A percentile compares a stretch with the other conserved stretches of the same genome.
These are phyloP conservation scores for Mungos mungo DNA, from an alignment of 2,113 vertebrate genomes.

Conservation along the genomic window DNA sequence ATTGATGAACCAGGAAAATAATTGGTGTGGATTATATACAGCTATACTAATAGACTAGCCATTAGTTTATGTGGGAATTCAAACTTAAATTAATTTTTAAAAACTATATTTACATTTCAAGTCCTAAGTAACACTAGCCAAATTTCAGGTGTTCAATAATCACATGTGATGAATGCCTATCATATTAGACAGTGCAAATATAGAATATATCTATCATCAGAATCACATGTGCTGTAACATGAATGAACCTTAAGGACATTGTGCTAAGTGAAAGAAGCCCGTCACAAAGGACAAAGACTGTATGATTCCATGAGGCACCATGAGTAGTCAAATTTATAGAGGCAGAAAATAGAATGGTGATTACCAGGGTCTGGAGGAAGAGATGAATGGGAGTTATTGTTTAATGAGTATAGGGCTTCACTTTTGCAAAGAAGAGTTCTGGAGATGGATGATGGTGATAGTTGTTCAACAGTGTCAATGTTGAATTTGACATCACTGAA, in stretches of 20 bases:
- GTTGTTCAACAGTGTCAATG: neutral
- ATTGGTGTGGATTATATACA: neutral
- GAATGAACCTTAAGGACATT: neutral
- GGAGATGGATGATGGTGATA: neutral
- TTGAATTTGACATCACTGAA: neutral
- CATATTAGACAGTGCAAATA: neutral
- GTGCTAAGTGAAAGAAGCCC: neutral
- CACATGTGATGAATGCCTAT: neutral
- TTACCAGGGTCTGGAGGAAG: neutral
- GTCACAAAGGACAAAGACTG: neutral
- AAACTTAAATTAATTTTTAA: neutral
- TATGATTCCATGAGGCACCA: neutral
- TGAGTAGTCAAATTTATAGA: neutral
- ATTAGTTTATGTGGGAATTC: neutral
- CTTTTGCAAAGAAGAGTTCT: neutral
- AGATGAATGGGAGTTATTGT: neutral
- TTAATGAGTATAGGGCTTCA: neutral
- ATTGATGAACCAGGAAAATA: neutral
- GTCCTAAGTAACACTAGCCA: neutral
- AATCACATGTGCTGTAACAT: neutral
- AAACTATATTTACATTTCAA: neutral
- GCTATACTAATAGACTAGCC: neutral
- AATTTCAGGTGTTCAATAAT: neutral
- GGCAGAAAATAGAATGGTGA: neutral
- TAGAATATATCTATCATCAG: neutral